Evolutionary conservation across 1,140 invertebrate species (phyloP).

Genomic region (Lineus longissimus): DNA sequence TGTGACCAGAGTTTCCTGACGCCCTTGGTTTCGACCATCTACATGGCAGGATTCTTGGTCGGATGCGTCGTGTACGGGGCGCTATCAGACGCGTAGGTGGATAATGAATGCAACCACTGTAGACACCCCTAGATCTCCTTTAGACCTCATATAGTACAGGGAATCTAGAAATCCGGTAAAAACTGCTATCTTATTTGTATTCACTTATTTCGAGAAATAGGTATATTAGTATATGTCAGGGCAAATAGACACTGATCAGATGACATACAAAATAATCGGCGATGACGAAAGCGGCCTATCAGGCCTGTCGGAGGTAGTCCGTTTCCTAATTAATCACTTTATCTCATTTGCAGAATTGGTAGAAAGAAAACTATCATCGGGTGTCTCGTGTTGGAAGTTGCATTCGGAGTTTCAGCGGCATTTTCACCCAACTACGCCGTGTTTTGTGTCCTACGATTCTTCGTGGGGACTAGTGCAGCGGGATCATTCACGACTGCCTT

Average conservation of each 20-base stretch:
- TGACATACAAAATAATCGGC: too few relatives aligned
- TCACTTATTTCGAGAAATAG: too few relatives aligned
- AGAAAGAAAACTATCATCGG: not conserved
- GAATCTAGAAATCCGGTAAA: too few relatives aligned
- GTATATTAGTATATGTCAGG: too few relatives aligned
- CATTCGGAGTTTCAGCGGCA: not conserved
- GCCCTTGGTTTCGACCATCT: conserved; percentile 73
- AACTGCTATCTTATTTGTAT: too few relatives aligned
- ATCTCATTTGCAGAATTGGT: not conserved
- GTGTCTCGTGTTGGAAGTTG: not conserved
- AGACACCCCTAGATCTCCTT: too few relatives aligned
- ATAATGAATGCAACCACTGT: too few relatives aligned
- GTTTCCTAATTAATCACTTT: too few relatives aligned
- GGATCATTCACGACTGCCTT: conserved; percentile 6
- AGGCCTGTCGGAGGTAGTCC: too few relatives aligned
- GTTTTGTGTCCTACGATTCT: not conserved
- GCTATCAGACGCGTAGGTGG: conserved; percentile 71
- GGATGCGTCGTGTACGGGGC: conserved; percentile 81
- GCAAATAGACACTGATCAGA: too few relatives aligned
- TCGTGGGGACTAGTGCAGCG: not conserved
- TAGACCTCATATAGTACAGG: too few relatives aligned
- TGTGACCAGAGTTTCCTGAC: conserved; percentile 80
- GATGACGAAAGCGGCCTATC: too few relatives aligned
- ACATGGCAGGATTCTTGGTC: conserved; percentile 78
- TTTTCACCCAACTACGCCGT: not conserved